phyloP scores from a whole-genome alignment of 2,797 vertebrate species.

The Liparis tanakae region DNA sequence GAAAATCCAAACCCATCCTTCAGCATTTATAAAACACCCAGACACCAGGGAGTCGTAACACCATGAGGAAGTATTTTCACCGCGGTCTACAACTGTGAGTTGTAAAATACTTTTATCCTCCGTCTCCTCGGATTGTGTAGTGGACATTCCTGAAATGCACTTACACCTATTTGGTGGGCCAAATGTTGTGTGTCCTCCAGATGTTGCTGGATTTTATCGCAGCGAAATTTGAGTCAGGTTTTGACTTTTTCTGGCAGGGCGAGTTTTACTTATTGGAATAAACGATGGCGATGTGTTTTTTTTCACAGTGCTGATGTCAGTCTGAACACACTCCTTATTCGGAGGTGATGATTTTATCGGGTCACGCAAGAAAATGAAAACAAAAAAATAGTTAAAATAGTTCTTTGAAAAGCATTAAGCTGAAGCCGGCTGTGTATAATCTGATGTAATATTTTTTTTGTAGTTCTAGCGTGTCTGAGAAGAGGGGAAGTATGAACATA shows the following conservation, averaged over 20 bases:
- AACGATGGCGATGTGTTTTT: background rate
- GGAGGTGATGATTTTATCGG: background rate
- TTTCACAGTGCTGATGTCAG: slow-evolving; percentile 13
- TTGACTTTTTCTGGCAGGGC: background rate
- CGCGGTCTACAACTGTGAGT: background rate
- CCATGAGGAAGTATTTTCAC: background rate
- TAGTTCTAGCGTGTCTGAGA: slow-evolving; percentile 54
- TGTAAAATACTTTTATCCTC: background rate
- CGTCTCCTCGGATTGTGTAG: background rate
- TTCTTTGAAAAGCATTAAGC: slow-evolving; percentile 25
- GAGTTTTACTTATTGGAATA: background rate
- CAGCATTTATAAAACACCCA: background rate
- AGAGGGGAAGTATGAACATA: slow-evolving; percentile 19
- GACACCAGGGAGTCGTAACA: background rate
- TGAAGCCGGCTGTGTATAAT: slow-evolving; percentile 1
- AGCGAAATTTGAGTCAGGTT: background rate
- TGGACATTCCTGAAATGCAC: background rate
- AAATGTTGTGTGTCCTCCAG: background rate
- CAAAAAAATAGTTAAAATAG: background rate
- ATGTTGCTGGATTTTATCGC: background rate
- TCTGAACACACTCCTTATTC: slow-evolving; percentile 36
- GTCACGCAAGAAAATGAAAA: slow-evolving; percentile 4
- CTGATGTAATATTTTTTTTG: slow-evolving; percentile 62
- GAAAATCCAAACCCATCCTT: background rate
- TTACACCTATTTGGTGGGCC: background rate